phyloP scores from a whole-genome alignment of 2,888 invertebrate genomes.

The Andrena dorsata region DNA sequence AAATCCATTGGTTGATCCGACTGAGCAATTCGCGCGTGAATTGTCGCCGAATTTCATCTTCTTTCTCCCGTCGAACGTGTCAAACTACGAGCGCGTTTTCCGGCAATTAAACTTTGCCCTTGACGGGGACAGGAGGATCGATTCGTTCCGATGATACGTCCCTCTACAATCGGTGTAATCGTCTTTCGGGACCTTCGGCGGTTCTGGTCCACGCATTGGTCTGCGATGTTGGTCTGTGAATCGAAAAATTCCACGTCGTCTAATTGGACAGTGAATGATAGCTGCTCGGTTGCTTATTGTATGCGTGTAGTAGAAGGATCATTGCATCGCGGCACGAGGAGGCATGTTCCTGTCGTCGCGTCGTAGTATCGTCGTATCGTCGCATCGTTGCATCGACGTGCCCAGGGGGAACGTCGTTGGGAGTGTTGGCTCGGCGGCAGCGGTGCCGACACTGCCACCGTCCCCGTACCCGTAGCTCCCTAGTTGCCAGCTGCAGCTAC shows the following conservation, averaged over 20 bases:
- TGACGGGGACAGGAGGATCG: conserved; percentile 35
- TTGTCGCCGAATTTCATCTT: conserved; percentile 2
- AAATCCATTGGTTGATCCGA: conserved; percentile 32
- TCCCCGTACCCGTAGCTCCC: conserved; percentile 37
- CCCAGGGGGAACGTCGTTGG: conserved; percentile 71
- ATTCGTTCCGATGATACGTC: conserved; percentile 37
- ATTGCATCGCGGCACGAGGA: conserved; percentile 18
- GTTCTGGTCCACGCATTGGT: not conserved
- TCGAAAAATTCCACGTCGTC: too few species aligned
- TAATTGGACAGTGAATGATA: not conserved
- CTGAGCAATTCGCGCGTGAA: not conserved
- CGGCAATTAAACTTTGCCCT: conserved; percentile 55
- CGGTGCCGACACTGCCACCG: conserved; percentile 14
- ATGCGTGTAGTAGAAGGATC: not conserved
- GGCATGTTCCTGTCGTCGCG: conserved; percentile 44
- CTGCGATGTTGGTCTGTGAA: too few species aligned
- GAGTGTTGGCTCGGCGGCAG: conserved; percentile 42
- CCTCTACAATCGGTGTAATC: conserved; percentile 30
- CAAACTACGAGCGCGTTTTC: conserved; percentile 36
- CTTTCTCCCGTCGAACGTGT: not conserved
- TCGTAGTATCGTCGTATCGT: conserved; percentile 49
- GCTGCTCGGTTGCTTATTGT: not conserved
- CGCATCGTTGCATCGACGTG: conserved; percentile 68
- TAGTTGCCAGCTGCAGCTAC: conserved; percentile 58
- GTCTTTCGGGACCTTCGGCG: conserved; percentile 35